A percentile compares a stretch with the other conserved stretches of the same genome.
These are phyloP conservation scores for Noctuana brunneofusca DNA, from an alignment of 2,888 invertebrate species.

Conservation along the genomic window DNA sequence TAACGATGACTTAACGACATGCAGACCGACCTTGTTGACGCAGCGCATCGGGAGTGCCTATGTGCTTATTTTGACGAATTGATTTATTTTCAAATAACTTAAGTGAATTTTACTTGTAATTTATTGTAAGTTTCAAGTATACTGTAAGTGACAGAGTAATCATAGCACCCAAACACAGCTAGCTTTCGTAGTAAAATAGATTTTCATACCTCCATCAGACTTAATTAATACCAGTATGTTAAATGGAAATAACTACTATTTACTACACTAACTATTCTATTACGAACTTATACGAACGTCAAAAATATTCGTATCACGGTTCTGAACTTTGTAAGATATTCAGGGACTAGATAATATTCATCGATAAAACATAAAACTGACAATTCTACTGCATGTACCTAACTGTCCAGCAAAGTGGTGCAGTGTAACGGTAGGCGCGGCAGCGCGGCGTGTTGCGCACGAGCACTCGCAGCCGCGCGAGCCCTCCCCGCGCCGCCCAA, in stretches of 20 bases:
- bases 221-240: no score
- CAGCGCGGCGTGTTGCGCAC: slow-evolving; percentile 61
- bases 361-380: slow-evolving; percentile 11
- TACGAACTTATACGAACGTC: no score
- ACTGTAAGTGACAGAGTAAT: no score
- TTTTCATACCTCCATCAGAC: no score
- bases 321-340: not conserved
- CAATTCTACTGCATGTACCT: slow-evolving; percentile 51
- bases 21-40: slow-evolving; percentile 53
- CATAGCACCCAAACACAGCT: no score
- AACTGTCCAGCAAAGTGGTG: slow-evolving; percentile 67
- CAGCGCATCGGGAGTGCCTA: not conserved
- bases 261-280: no score
- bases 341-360: not conserved
- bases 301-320: no score
- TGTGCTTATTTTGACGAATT: not conserved
- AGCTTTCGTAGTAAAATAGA: no score
- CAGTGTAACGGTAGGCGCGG: slow-evolving; percentile 67
- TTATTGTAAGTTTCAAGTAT: no score
- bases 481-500: slow-evolving; percentile 48
- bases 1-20: slow-evolving; percentile 56
- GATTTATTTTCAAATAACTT: not conserved
- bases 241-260: no score
- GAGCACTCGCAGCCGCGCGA: slow-evolving; percentile 45
- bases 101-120: no score